These are phyloP conservation scores for Drosophila teissieri DNA, from an alignment of 1,140 invertebrate species.

Conservation along the genomic window DNA sequence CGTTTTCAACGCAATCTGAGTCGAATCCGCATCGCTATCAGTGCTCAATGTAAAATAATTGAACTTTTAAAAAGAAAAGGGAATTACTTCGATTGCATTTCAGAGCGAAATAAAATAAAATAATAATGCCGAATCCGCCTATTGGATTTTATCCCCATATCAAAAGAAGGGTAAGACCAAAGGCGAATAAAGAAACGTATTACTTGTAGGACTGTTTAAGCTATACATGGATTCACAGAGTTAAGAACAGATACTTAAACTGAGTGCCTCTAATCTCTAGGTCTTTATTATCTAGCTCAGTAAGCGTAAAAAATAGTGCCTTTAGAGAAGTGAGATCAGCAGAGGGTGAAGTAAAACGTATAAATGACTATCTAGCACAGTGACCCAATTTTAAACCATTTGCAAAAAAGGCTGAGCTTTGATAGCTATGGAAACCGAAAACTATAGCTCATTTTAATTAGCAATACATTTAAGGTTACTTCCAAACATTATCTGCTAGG, in stretches of 20 bases:
- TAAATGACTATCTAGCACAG: conserved; percentile 1
- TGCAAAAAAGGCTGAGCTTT: neutral
- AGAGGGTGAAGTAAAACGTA: neutral
- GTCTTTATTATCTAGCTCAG: conserved; percentile 6
- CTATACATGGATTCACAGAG: neutral
- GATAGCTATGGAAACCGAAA: neutral
- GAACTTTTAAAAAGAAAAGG: neutral
- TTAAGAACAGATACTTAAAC: neutral
- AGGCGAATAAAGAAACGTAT: neutral
- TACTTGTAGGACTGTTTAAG: neutral
- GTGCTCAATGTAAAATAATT: conserved; percentile 18
- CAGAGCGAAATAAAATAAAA: neutral
- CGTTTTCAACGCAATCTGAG: conserved; percentile 2
- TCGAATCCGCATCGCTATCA: conserved; percentile 21
- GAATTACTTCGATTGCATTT: neutral
- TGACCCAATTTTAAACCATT: conserved; percentile 8
- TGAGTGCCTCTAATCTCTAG: neutral
- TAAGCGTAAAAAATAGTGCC: neutral
- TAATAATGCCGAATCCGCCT: conserved; percentile 68
- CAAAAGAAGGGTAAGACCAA: conserved; percentile 68
- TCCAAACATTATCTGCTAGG: no score
- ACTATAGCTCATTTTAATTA: neutral
- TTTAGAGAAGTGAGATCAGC: neutral
- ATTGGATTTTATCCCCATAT: conserved; percentile 75
- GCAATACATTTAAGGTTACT: no score